Base-by-base conservation (phyloP, 2,797 vertebrate species). In the Tarsius wallacei region DNA sequence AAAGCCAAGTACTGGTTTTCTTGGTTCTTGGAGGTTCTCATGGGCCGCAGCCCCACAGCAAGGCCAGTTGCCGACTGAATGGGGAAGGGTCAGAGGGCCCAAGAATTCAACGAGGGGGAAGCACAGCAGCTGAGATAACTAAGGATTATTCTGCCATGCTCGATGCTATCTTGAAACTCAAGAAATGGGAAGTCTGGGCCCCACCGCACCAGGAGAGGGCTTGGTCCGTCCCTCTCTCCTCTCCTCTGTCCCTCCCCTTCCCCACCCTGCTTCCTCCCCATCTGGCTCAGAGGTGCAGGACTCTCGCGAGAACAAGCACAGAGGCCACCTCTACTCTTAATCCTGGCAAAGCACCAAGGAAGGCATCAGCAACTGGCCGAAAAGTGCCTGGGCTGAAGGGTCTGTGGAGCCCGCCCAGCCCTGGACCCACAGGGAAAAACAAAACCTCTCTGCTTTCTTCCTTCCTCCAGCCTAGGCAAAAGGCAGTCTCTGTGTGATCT, bases 1-100 rank as follows among this genome's bases (percentile, higher is more conserved):
- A 97, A 91, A 33, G 14, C 12, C 59, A 94, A 42, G 33, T n/a
- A 85, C n/a, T 61, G 6, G 53, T 87, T 36, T 89, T 78, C 71
- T 42, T 42, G 42, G 42, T 70, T 87, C 66, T 93, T 84, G 76
- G 28, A 81, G 47, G 17, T 74, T 81, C 71, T 71, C 21, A n/a
- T 57, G 47, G 73, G 15, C 55, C 64, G 10, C 7, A 24, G 14
- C 10, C n/a, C 78, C 83, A 83, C 86, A 89, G 74, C 17, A 91
- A 92, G 59, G 33, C 66, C 33, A 78, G 26, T 28, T 31, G 53
- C 21, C 68, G 28, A 73, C 78, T 86, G 12, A 94, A 59, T 28
- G 26, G 47, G 5, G 11, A 82, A 86, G 42, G 70, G 22, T 2
- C 33, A 93, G 91, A 94, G 53, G 36, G 31, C 57, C 24, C 57